Percentiles rank a stretch among this genome's conserved stretches.
These are phyloP conservation scores for Aplochiton taeniatus DNA, from an alignment of 2,797 vertebrate species.

Conservation along the genomic window DNA sequence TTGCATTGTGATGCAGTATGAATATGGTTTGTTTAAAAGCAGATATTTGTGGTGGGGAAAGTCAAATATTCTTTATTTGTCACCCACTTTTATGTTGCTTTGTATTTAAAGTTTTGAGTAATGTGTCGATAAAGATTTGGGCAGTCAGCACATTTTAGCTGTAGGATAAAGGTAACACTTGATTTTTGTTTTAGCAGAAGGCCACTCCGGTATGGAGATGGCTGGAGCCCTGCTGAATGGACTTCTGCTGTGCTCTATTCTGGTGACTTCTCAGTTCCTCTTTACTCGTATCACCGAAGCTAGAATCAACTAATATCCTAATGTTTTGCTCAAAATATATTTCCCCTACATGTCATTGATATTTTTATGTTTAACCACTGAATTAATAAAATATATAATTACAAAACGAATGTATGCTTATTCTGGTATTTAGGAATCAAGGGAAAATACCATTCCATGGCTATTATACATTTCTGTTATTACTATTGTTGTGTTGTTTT, in stretches of 20 bases:
- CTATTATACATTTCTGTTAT: no score
- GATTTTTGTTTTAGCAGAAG: constrained; percentile 47
- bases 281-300: not conserved
- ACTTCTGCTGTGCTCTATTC: constrained; percentile 51
- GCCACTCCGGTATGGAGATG: constrained; percentile 66
- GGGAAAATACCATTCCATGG: no score
- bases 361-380: not conserved
- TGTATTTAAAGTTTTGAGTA: no score
- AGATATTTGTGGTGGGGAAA: not conserved
- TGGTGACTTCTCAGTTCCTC: constrained; percentile 48
- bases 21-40: not conserved
- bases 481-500: no score
- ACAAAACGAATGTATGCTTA: no score
- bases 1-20: not conserved
- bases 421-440: no score
- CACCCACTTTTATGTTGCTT: no score
- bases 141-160: no score
- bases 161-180: not conserved
- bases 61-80: no score
- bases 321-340: not conserved
- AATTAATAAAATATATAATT: not conserved
- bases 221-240: constrained; percentile 49
- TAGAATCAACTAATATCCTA: no score
- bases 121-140: no score
- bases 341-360: no score